phyloP scores from a whole-genome alignment of 1,140 invertebrate genomes.

The Leptinotarsa defecta region DNA sequence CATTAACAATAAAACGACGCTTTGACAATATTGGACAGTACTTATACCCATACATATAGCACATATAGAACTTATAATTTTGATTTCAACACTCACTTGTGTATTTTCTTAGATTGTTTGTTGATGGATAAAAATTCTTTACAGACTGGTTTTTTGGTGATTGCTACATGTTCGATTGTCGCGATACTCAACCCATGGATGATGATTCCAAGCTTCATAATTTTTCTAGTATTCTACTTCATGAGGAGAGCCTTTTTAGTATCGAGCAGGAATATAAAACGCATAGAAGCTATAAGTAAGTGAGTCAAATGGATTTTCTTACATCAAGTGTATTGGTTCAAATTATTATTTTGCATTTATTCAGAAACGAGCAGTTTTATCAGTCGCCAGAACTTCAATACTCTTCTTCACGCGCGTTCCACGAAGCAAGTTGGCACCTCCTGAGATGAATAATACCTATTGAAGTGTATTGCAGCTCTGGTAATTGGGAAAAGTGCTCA shows the following conservation, averaged over 20 bases:
- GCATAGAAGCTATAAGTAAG: conserved; percentile 81
- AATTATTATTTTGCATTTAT: background rate
- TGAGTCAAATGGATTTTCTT: no score
- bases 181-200: conserved; percentile 73
- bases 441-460: no score
- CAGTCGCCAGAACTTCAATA: background rate
- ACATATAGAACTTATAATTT: no score
- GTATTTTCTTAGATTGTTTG: no score
- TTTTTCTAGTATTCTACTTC: conserved; percentile 62
- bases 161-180: conserved; percentile 28
- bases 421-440: no score
- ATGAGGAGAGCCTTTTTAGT: conserved; percentile 75
- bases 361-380: background rate
- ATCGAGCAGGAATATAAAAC: conserved; percentile 80
- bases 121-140: background rate
- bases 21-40: no score
- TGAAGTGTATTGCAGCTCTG: no score
- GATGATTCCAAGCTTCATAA: conserved; percentile 68
- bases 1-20: no score
- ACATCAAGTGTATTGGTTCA: conserved; percentile 12
- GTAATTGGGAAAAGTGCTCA: background rate
- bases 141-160: conserved; percentile 30
- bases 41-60: no score
- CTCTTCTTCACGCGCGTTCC: background rate
- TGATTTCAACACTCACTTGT: no score